phyloP scores from a whole-genome alignment of 2,888 invertebrate species.

The Notodonta dromedarius region DNA sequence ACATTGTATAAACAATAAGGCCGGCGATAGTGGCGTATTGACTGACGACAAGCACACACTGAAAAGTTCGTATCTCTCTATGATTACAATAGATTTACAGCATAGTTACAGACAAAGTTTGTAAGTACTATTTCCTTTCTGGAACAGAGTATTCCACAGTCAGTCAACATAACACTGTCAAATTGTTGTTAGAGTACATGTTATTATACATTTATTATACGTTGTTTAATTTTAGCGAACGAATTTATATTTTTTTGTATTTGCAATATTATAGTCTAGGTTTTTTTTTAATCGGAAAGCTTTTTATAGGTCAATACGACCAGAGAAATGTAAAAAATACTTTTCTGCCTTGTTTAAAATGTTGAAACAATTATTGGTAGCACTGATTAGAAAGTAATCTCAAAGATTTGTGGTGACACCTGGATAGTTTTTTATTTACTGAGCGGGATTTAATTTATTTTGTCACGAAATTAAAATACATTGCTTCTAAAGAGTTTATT shows the following conservation, averaged over 20 bases:
- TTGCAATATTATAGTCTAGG: constrained; percentile 8
- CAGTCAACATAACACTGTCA: constrained; percentile 30
- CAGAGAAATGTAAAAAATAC: neutral
- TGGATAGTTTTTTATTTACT: too few relatives aligned
- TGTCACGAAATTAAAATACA: too few relatives aligned
- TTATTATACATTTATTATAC: constrained; percentile 32
- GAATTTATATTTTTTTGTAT: constrained; percentile 40
- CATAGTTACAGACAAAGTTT: too few relatives aligned
- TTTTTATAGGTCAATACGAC: neutral
- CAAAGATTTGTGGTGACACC: too few relatives aligned
- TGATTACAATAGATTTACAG: too few relatives aligned
- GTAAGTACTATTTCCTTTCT: too few relatives aligned
- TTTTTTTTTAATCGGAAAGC: constrained; percentile 10
- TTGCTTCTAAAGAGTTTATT: too few relatives aligned
- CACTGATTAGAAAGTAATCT: too few relatives aligned
- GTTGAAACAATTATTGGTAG: too few relatives aligned
- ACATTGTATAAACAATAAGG: constrained; percentile 35
- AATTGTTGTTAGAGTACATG: constrained; percentile 43
- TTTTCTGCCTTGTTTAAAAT: neutral
- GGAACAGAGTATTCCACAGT: neutral
- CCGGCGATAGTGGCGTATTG: constrained; percentile 23
- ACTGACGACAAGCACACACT: constrained; percentile 18
- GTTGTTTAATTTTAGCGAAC: constrained; percentile 47
- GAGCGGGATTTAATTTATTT: too few relatives aligned
- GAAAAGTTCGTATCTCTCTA: too few relatives aligned